A percentile compares a stretch with the other conserved stretches of the same genome.
Conservation (phyloP, 2,113 vertebrate genomes). For the Xiphias gladius region DNA sequence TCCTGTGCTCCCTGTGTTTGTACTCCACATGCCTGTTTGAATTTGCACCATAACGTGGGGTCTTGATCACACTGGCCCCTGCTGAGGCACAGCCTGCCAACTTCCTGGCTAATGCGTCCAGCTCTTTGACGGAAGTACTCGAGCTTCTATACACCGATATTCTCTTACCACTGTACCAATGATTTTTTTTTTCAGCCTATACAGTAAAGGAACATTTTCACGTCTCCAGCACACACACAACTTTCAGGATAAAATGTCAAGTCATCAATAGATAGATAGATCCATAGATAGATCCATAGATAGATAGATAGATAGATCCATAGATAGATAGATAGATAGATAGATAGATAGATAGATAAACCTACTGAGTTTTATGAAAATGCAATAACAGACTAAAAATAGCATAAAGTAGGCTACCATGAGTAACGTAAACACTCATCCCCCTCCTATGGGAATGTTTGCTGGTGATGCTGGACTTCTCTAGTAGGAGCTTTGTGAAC, state of each 20-base stretch:
- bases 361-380: neutral
- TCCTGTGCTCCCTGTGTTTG: neutral
- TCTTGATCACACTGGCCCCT: conserved; percentile 17
- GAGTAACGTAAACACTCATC: neutral
- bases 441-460: conserved; percentile 9
- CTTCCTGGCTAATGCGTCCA: conserved; percentile 23
- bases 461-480: conserved; percentile 11
- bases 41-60: conserved; percentile 15
- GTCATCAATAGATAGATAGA: conserved; percentile 12
- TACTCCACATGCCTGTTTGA: neutral
- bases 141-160: neutral
- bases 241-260: neutral
- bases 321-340: conserved; percentile 33
- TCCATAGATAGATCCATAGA: conserved; percentile 17
- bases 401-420: neutral
- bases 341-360: conserved; percentile 38
- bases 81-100: conserved; percentile 14
- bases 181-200: neutral
- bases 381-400: neutral
- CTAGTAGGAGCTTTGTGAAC: neutral
- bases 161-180: neutral
- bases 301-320: conserved; percentile 47
- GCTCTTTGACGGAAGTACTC: conserved; percentile 1
- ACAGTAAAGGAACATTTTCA: neutral
- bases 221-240: neutral